A percentile compares a stretch with the other conserved stretches of the same genome.
These are phyloP conservation scores for Molossus alvarezi DNA, from an alignment of 2,797 vertebrate species.

Conservation along the genomic window DNA sequence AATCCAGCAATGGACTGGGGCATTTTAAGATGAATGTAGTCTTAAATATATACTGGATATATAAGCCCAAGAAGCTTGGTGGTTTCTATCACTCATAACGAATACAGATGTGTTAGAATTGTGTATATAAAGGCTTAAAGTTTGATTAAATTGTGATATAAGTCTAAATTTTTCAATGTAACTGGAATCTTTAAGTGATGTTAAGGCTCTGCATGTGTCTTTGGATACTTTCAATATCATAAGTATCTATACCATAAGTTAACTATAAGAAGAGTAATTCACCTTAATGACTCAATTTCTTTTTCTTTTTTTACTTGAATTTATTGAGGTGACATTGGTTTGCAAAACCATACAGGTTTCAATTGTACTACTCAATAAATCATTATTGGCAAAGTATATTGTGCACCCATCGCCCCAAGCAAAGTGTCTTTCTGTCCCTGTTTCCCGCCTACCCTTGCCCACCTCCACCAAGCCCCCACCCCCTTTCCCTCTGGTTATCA, in stretches of 20 bases:
- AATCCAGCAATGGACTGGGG: background rate
- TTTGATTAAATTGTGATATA: background rate
- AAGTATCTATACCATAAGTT: background rate
- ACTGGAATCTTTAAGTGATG: background rate
- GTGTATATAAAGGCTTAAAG: background rate
- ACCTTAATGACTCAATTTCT: slow-evolving; percentile 37
- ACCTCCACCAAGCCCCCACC: too few species aligned
- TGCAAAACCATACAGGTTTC: too few species aligned
- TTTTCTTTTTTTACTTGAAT: background rate
- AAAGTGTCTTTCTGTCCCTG: too few species aligned
- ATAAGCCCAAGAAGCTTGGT: background rate
- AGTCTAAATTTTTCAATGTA: background rate
- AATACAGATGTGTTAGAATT: background rate
- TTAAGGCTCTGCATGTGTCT: background rate
- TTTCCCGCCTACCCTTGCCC: too few species aligned
- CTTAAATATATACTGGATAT: background rate
- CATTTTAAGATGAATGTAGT: background rate
- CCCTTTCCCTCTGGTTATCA: too few species aligned
- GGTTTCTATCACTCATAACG: background rate
- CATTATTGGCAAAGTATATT: too few species aligned
- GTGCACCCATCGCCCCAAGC: too few species aligned
- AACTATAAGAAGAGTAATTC: background rate
- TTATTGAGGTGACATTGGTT: background rate
- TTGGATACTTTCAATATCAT: background rate
- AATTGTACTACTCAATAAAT: too few species aligned